These are phyloP conservation scores for Scaptomyza hsui DNA, from an alignment of 1,140 invertebrate species.

Conservation along the genomic window DNA sequence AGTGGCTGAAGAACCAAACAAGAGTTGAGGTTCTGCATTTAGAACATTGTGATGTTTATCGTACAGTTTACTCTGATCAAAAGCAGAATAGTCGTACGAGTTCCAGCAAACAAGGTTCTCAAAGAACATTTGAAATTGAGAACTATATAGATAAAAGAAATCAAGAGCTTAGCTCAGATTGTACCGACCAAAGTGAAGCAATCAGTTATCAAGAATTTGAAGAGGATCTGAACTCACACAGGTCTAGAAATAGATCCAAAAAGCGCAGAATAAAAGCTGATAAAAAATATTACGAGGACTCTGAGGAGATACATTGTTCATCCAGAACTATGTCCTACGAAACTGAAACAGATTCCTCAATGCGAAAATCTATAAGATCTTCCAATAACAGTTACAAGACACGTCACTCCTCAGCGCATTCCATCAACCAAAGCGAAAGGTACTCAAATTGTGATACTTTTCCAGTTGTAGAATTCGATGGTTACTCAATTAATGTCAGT, in stretches of 20 bases:
- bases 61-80: background rate
- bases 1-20: background rate
- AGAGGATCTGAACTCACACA: background rate
- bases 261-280: too few relatives aligned
- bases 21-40: conserved; percentile 9
- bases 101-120: too few relatives aligned
- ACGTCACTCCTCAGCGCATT: background rate
- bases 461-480: background rate
- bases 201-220: background rate
- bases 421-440: background rate
- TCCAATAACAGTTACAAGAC: conserved; percentile 5
- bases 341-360: background rate
- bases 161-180: too few relatives aligned
- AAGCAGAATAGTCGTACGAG: background rate
- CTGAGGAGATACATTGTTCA: background rate
- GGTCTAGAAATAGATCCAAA: background rate
- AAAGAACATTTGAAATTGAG: background rate
- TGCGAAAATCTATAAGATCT: background rate
- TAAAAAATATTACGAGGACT: too few relatives aligned
- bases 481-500: background rate
- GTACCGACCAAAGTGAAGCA: background rate
- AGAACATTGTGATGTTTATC: conserved; percentile 37
- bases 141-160: too few relatives aligned
- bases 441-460: background rate
- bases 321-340: background rate